Base-by-base conservation (phyloP, 2,888 invertebrate genomes). In the Netelia inedita region DNA sequence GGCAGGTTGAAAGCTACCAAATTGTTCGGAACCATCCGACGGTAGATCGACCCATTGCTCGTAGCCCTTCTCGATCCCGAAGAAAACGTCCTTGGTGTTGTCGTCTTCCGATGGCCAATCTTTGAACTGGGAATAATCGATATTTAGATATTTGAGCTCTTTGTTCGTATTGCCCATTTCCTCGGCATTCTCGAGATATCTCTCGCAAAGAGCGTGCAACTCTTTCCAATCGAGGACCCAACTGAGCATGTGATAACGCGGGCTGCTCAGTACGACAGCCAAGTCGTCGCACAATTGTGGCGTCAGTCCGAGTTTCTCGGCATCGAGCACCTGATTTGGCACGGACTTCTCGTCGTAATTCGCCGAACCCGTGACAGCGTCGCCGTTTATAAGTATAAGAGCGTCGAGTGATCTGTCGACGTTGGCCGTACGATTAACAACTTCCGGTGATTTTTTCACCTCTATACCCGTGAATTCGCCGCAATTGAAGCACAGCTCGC, bases 101-200 rank as follows among this genome's bases (percentile, higher is more conserved):
- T 95, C 94, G 1, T 95, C 94, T 21, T 95, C 95, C 50, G 95
- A 95, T 0, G 96, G 96, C 92, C 96, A 94, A 68, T 96, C 95
- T 88, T 95, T 95, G 91, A 96, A 96, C 86, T 95, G 95, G 19
- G 95, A 95, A 76, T 96, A 97, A 92, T 97, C 97, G 50, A 97
- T 95, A 89, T 97, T 96, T 1, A 97, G 94, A 91, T 96, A 97
- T 91, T 96, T 96, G n/a, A 97, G 94, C 91, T 97, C 97, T 0
- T 96, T 96, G 57, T 96, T 96, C 19, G 96, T 94, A 61, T 96
- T 96, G 59, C 96, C 95, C 21, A 96, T 96, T 72, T 96, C 95
- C 82, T 94, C 94, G 2, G 94, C 94, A 87, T 95, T 94, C 82
- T 95, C 94, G 50, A 95, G 90, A 89, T 95, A 95, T 87, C 94